A percentile compares a stretch with the other conserved stretches of the same genome.
Conservation (phyloP, 1,140 invertebrate species). For the Paracyclopina nana region DNA sequence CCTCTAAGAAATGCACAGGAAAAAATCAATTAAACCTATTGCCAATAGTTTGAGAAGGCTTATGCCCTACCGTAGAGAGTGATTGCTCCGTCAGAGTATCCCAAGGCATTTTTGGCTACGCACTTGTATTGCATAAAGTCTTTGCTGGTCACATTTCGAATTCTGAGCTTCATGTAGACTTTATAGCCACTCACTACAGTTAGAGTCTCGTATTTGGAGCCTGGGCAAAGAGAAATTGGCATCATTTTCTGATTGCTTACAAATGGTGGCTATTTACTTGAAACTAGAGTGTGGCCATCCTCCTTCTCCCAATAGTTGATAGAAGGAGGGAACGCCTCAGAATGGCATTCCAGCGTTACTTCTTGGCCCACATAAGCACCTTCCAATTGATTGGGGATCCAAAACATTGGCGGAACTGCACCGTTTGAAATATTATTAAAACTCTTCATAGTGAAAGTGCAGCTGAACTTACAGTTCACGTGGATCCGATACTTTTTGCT, state of each 20-base stretch:
- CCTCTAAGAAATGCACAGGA: no score
- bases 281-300: slow-evolving; percentile 25
- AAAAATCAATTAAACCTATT: no score
- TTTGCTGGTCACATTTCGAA: slow-evolving; percentile 43
- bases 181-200: slow-evolving; percentile 53
- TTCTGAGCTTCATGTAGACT: slow-evolving; percentile 61
- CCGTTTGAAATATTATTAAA: no score
- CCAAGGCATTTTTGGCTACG: slow-evolving; percentile 74
- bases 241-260: background rate
- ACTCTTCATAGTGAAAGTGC: no score
- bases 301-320: slow-evolving; percentile 29
- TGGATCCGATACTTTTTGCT: slow-evolving; percentile 58
- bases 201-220: slow-evolving; percentile 63
- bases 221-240: slow-evolving; percentile 29
- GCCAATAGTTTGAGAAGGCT: no score
- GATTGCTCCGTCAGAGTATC: slow-evolving; percentile 70
- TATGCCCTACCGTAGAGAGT: slow-evolving; percentile 55
- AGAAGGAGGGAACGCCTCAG: slow-evolving; percentile 28
- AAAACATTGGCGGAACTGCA: slow-evolving; percentile 22
- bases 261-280: slow-evolving; percentile 19
- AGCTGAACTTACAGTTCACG: slow-evolving; percentile 67
- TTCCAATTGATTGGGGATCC: slow-evolving; percentile 29
- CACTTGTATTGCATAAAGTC: slow-evolving; percentile 62
- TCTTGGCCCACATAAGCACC: slow-evolving; percentile 27
- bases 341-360: slow-evolving; percentile 27